These are phyloP conservation scores for Gopherus evgoodei DNA, from an alignment of 2,113 vertebrate genomes.

Conservation along the genomic window DNA sequence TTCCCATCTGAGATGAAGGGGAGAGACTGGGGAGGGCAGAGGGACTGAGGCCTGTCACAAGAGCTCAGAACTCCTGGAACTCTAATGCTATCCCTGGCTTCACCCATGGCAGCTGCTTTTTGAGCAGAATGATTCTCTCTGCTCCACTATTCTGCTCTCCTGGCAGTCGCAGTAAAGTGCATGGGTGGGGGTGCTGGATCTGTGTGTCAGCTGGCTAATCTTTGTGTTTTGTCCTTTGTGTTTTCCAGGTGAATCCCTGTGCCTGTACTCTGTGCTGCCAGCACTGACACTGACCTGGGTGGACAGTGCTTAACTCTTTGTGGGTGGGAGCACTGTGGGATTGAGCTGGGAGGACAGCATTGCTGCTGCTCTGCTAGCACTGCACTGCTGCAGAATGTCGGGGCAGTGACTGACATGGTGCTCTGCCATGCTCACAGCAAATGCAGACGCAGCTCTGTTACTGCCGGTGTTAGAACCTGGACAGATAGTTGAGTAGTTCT, in stretches of 20 bases:
- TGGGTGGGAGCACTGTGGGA: neutral
- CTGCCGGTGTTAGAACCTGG: neutral
- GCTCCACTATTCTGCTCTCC: neutral
- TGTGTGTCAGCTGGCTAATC: neutral
- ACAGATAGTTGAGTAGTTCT: neutral
- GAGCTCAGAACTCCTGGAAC: neutral
- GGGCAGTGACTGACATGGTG: neutral
- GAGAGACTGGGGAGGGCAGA: neutral
- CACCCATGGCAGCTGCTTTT: neutral
- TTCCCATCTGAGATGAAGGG: neutral
- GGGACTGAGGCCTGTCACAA: neutral
- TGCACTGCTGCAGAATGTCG: neutral
- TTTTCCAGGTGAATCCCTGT: neutral
- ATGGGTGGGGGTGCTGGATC: accelerated
- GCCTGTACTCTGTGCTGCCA: neutral
- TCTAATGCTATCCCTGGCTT: neutral
- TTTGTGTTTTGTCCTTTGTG: neutral
- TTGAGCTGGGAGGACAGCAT: accelerated
- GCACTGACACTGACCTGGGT: accelerated
- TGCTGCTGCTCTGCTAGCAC: neutral
- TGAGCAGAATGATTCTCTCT: accelerated
- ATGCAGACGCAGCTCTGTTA: neutral
- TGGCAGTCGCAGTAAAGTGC: accelerated
- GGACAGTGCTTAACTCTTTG: neutral
- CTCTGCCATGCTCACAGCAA: neutral